A percentile compares a stretch with the other conserved stretches of the same genome.
Conservation (phyloP, 2,888 invertebrate genomes). For the Resseliella maxima region DNA sequence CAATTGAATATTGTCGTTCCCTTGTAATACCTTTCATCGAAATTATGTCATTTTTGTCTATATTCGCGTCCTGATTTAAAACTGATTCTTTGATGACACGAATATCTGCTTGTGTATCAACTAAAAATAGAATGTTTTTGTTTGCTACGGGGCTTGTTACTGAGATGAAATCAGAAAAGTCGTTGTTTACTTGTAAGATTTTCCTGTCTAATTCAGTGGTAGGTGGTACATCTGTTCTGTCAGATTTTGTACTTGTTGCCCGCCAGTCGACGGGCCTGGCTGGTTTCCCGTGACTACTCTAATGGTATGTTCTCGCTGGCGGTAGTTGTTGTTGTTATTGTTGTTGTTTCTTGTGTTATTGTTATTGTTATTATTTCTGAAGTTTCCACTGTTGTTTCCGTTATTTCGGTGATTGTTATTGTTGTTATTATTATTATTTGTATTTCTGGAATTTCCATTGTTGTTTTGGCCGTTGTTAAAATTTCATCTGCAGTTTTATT, state of each 20-base stretch:
- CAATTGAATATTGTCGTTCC: not conserved
- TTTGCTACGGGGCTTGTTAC: not conserved
- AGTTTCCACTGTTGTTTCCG: not conserved
- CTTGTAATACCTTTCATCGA: not conserved
- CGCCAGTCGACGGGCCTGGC: no score
- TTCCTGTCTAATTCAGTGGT: no score
- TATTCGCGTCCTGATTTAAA: not conserved
- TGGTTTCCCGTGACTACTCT: no score
- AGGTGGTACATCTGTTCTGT: no score
- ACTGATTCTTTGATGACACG: not conserved
- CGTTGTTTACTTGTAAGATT: not conserved
- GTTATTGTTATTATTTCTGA: no score
- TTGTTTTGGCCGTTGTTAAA: not conserved
- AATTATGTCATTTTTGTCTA: not conserved
- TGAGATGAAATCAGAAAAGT: not conserved
- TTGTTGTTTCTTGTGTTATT: no score
- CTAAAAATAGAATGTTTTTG: not conserved
- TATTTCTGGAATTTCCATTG: not conserved
- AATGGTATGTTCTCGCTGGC: no score
- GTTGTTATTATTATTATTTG: not conserved
- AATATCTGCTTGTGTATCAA: slow-evolving; percentile 4
- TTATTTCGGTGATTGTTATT: not conserved
- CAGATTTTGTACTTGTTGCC: no score
- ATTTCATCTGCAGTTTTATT: slow-evolving; percentile 1
- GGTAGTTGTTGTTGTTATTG: no score